These are phyloP conservation scores for Nasonia longicornis DNA, from an alignment of 1,140 invertebrate genomes.

Conservation along the genomic window DNA sequence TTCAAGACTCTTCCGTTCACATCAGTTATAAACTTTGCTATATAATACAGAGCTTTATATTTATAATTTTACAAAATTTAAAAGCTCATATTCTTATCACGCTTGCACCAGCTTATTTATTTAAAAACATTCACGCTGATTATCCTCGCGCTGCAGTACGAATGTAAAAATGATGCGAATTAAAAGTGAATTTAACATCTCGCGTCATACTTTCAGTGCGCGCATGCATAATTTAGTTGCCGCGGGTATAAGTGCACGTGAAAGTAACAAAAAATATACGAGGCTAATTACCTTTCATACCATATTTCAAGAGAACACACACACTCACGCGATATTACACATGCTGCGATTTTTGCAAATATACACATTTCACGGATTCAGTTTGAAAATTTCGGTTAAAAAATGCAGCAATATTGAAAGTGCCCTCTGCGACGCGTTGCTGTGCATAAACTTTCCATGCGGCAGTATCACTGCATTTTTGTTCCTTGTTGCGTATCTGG, in stretches of 20 bases:
- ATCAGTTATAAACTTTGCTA: not conserved
- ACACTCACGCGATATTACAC: too few relatives aligned
- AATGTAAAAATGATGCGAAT: slow-evolving; percentile 1
- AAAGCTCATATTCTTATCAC: too few relatives aligned
- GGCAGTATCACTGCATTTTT: not conserved
- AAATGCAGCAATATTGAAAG: too few relatives aligned
- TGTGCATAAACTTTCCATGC: not conserved
- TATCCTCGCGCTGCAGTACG: not conserved
- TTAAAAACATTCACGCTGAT: too few relatives aligned
- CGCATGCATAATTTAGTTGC: not conserved
- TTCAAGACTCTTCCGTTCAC: not conserved
- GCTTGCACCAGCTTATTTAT: too few relatives aligned
- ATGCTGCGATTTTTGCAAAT: too few relatives aligned
- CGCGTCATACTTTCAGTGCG: not conserved
- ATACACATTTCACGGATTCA: too few relatives aligned
- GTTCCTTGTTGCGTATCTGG: not conserved
- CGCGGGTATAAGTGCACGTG: not conserved
- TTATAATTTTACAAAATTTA: too few relatives aligned
- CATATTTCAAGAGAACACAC: not conserved
- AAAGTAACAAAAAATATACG: not conserved
- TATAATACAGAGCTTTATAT: not conserved
- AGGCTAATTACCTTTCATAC: not conserved
- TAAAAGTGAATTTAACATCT: not conserved
- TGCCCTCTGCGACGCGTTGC: too few relatives aligned
- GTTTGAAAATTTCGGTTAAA: too few relatives aligned